Percentiles rank a stretch among this genome's conserved stretches.
Conservation (phyloP, 2,797 vertebrate genomes). For the Sebastes oblongus region DNA sequence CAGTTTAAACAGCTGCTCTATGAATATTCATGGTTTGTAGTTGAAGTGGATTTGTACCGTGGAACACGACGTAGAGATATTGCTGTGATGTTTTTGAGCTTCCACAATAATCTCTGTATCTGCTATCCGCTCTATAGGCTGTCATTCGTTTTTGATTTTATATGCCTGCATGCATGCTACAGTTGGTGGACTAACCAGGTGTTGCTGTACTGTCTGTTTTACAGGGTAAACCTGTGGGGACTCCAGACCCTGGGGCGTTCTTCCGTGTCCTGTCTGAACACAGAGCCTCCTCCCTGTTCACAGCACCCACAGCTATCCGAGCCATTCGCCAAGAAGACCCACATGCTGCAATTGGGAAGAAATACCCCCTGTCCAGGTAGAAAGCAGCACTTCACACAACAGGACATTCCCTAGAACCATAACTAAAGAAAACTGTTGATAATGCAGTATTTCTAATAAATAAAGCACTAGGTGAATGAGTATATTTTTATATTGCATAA, state of each 20-base stretch:
- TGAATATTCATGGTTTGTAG: constrained; percentile 49
- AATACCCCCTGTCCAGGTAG: constrained; percentile 89
- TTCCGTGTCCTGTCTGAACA: constrained; percentile 95
- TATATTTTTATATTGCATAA: background rate
- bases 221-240: constrained; percentile 97
- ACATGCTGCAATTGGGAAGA: constrained; percentile 81
- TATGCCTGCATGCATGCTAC: background rate
- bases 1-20: constrained; percentile 56
- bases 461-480: background rate
- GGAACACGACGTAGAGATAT: background rate
- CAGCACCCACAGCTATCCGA: constrained; percentile 93
- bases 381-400: background rate
- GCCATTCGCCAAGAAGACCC: constrained; percentile 97
- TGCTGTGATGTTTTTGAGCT: background rate
- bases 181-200: constrained; percentile 3
- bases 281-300: constrained; percentile 89
- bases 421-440: background rate
- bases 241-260: constrained; percentile 92
- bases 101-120: background rate
- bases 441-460: background rate
- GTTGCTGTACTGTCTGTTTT: background rate
- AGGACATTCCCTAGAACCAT: background rate
- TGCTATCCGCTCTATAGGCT: background rate
- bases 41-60: background rate
- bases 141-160: background rate